Evolutionary conservation across 2,888 invertebrate genomes (phyloP).

Genomic region (Drosophila nigricruria): DNA sequence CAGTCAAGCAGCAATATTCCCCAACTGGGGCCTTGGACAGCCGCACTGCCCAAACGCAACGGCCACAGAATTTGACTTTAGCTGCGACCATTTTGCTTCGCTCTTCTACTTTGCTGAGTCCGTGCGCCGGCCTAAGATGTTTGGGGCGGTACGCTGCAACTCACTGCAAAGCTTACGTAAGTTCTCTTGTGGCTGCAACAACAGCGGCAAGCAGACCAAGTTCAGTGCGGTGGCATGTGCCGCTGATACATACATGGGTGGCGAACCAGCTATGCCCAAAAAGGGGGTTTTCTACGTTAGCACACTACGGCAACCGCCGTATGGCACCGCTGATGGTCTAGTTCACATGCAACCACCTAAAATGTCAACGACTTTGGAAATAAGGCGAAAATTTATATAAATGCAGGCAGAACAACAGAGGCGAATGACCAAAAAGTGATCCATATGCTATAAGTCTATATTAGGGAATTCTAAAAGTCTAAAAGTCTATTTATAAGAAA

Average conservation of each 20-base stretch:
- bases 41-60: conserved; percentile 84
- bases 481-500: background rate
- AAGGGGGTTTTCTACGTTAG: conserved; percentile 80
- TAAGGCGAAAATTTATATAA: conserved; percentile 31
- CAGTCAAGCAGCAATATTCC: conserved; percentile 84
- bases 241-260: conserved; percentile 79
- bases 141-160: conserved; percentile 74
- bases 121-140: conserved; percentile 67
- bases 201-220: conserved; percentile 8
- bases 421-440: conserved; percentile 34
- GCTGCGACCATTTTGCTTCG: conserved; percentile 80
- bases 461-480: too few relatives aligned
- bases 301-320: conserved; percentile 66
- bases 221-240: conserved; percentile 40
- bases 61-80: conserved; percentile 79
- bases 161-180: conserved; percentile 39
- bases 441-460: conserved; percentile 2
- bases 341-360: conserved; percentile 66
- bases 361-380: conserved; percentile 60
- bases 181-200: conserved; percentile 61
- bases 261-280: conserved; percentile 81
- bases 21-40: conserved; percentile 84
- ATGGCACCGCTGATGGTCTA: conserved; percentile 65
- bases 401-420: background rate
- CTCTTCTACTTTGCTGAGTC: conserved; percentile 83